These are phyloP conservation scores for Morphnarchus princeps DNA, from an alignment of 2,113 vertebrate species.

Conservation along the genomic window DNA sequence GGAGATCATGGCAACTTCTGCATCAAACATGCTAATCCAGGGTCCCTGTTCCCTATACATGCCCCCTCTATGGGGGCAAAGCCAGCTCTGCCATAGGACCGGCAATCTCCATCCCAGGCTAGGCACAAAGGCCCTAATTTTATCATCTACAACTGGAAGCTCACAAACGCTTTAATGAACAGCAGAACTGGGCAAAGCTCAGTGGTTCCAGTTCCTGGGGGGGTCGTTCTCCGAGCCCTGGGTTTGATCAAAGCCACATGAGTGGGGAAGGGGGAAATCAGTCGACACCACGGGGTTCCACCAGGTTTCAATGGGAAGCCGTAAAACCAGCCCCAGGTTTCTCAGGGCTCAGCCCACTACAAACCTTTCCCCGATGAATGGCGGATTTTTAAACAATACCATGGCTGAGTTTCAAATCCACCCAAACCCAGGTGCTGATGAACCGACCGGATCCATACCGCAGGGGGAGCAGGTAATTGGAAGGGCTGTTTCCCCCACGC, in stretches of 20 bases:
- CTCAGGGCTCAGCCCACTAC: constrained; percentile 37
- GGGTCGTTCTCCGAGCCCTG: not conserved
- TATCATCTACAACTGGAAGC: not conserved
- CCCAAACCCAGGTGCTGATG: constrained; percentile 45
- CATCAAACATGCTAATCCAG: not conserved
- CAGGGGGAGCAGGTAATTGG: constrained; percentile 58
- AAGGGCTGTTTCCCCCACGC: not conserved
- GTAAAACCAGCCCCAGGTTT: constrained; percentile 50
- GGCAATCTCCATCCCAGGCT: not conserved
- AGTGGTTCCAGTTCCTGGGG: constrained; percentile 5
- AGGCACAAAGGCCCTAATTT: constrained; percentile 9
- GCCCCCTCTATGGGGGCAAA: not conserved
- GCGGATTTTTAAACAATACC: constrained; percentile 51
- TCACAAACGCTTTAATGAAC: not conserved
- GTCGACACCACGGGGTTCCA: constrained; percentile 32
- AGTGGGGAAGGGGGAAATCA: constrained; percentile 26
- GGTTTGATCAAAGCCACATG: constrained; percentile 57
- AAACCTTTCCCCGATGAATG: constrained; percentile 23
- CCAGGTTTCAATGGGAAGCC: constrained; percentile 55
- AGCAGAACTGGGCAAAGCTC: constrained; percentile 22
- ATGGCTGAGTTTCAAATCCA: constrained; percentile 47
- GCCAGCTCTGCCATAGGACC: not conserved
- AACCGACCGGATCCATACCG: not conserved
- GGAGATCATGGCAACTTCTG: not conserved
- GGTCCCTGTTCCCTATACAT: rapidly evolving